These are phyloP conservation scores for Baronia brevicornis DNA, from an alignment of 2,888 invertebrate species.

Conservation along the genomic window DNA sequence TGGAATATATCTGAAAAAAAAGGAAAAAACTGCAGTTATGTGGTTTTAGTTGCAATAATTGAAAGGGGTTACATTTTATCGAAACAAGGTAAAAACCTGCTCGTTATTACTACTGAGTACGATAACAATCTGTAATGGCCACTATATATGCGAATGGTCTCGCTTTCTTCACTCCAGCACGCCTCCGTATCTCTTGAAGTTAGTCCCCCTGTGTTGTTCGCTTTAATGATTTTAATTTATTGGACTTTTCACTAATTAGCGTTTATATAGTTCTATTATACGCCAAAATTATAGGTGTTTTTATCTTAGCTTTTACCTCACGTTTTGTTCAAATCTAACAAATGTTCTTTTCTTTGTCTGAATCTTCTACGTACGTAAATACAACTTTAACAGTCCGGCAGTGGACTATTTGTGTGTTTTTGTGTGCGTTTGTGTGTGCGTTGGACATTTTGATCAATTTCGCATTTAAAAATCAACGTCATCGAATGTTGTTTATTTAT, in stretches of 20 bases:
- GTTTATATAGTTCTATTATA: background rate
- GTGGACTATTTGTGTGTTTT: no score
- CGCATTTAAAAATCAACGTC: background rate
- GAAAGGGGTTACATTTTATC: no score
- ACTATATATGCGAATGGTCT: conserved; percentile 38
- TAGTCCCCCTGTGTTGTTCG: conserved; percentile 18
- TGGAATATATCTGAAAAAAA: no score
- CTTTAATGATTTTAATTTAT: conserved; percentile 13
- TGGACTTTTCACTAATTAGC: conserved; percentile 4
- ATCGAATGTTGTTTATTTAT: conserved; percentile 3
- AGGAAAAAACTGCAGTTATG: no score
- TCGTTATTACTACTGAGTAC: conserved; percentile 7
- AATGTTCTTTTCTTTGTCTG: no score
- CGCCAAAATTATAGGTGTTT: background rate
- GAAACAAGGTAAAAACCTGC: no score
- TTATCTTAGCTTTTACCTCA: background rate
- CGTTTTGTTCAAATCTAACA: no score
- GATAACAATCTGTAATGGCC: conserved; percentile 14
- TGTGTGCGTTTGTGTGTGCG: background rate
- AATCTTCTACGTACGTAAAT: no score
- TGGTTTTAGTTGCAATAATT: no score
- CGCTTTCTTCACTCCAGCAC: conserved; percentile 50
- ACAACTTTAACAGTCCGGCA: no score
- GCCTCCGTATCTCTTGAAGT: conserved; percentile 23
- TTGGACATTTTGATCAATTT: background rate